A percentile compares a stretch with the other conserved stretches of the same genome.
Conservation (phyloP, 1,140 invertebrate genomes). For the Lepidostoma basale region DNA sequence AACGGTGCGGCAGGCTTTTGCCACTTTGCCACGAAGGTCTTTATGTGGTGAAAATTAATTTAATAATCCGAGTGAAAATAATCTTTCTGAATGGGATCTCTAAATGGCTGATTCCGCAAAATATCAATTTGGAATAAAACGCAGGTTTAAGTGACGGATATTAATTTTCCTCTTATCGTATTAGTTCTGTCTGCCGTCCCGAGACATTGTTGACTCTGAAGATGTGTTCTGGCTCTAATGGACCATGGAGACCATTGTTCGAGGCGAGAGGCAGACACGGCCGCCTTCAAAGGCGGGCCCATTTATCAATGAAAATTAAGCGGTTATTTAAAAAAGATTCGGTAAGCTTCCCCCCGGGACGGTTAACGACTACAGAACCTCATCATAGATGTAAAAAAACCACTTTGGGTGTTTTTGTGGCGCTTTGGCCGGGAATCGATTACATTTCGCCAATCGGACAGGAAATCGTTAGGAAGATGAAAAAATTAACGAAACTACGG, state of each 20-base stretch:
- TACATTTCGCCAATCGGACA: constrained; percentile 3
- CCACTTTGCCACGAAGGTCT: too few species aligned
- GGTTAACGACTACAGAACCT: constrained; percentile 38
- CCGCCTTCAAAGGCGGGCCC: constrained; percentile 9
- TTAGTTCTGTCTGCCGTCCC: constrained; percentile 4
- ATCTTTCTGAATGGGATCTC: too few species aligned
- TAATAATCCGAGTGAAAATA: too few species aligned
- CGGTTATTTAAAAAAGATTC: constrained; percentile 44
- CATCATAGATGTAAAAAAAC: constrained; percentile 35
- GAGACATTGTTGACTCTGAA: constrained; percentile 12
- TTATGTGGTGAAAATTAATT: too few species aligned
- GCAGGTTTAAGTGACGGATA: neutral
- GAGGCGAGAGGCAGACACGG: neutral
- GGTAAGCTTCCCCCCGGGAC: constrained; percentile 34
- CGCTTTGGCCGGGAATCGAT: constrained; percentile 6
- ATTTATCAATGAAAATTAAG: constrained; percentile 42
- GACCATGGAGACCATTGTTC: constrained; percentile 10
- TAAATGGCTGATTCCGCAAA: too few species aligned
- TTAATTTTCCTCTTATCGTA: neutral
- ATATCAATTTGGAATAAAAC: neutral
- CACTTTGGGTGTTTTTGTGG: constrained; percentile 15
- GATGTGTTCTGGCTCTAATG: constrained; percentile 19
- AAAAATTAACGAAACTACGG: neutral
- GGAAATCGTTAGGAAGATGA: constrained; percentile 6
- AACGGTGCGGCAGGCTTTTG: too few species aligned